These are phyloP conservation scores for Diabrotica virgifera DNA, from an alignment of 1,140 invertebrate species.

Conservation along the genomic window DNA sequence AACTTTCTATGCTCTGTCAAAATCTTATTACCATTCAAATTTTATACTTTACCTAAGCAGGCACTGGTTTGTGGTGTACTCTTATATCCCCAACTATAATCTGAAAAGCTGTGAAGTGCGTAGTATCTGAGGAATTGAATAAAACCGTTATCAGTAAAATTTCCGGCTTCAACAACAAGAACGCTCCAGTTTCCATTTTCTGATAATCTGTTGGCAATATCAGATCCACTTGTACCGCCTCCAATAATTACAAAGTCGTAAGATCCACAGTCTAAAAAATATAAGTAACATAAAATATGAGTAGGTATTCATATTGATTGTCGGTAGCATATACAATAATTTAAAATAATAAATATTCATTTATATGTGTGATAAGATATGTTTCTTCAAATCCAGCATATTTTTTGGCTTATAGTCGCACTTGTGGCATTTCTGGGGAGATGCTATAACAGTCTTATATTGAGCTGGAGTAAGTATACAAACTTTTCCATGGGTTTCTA, in stretches of 20 bases:
- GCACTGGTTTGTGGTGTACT: conserved; percentile 14
- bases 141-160: not conserved
- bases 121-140: not conserved
- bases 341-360: too few relatives aligned
- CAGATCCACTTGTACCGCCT: conserved; percentile 64
- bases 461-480: conserved; percentile 54
- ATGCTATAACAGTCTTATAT: conserved; percentile 57
- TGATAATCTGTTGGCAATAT: conserved; percentile 51
- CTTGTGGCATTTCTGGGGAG: conserved; percentile 69
- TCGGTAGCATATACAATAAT: too few relatives aligned
- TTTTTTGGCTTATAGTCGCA: conserved; percentile 65
- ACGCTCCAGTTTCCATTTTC: conserved; percentile 27
- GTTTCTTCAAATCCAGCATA: conserved; percentile 71
- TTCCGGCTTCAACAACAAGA: conserved; percentile 20
- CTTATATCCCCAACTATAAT: conserved; percentile 14
- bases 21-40: too few relatives aligned
- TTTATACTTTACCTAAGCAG: conserved; percentile 15
- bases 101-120: not conserved
- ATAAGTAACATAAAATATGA: too few relatives aligned
- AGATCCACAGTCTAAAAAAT: conserved; percentile 4
- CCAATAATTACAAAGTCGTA: conserved; percentile 58
- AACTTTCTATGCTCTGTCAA: too few relatives aligned
- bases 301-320: not conserved
- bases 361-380: conserved; percentile 55
- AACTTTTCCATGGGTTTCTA: conserved; percentile 60